Evolutionary conservation across 2,888 invertebrate genomes (phyloP).

Genomic region (Dioctria rufipes): DNA sequence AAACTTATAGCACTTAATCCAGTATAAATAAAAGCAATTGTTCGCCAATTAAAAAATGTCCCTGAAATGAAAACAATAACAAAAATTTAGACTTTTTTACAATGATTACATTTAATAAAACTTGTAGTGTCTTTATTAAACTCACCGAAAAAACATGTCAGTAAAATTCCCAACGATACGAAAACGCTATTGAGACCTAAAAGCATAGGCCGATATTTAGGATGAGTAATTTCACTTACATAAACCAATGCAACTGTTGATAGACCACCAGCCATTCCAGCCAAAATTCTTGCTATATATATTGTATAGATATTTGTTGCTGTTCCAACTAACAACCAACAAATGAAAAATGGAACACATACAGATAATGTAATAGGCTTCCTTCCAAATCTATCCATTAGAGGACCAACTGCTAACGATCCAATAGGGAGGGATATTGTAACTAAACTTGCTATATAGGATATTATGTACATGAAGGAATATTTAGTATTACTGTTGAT

Average conservation of each 20-base stretch:
- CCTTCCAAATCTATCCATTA: slow-evolving; percentile 75
- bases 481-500: slow-evolving; percentile 46
- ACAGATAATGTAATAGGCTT: slow-evolving; percentile 71
- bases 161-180: slow-evolving; percentile 74
- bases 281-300: slow-evolving; percentile 73
- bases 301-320: slow-evolving; percentile 71
- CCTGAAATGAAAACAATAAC: slow-evolving; percentile 62
- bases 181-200: slow-evolving; percentile 75
- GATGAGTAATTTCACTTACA: slow-evolving; percentile 75
- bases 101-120: not conserved
- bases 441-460: slow-evolving; percentile 72
- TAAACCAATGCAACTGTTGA: slow-evolving; percentile 74
- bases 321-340: slow-evolving; percentile 72
- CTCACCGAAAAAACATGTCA: slow-evolving; percentile 72
- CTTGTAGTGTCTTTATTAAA: not conserved
- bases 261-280: slow-evolving; percentile 74
- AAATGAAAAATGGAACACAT: slow-evolving; percentile 70
- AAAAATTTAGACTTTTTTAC: no score
- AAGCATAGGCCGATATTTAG: slow-evolving; percentile 73
- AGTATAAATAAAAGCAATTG: slow-evolving; percentile 72
- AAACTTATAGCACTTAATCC: slow-evolving; percentile 67
- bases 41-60: slow-evolving; percentile 72
- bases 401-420: slow-evolving; percentile 72
- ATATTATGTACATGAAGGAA: no score
- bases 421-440: slow-evolving; percentile 74